Evolutionary conservation across 1,140 invertebrate species (phyloP), one percentile per base, ranked within the genome.

Genomic region (Drosophila mayri): DNA sequence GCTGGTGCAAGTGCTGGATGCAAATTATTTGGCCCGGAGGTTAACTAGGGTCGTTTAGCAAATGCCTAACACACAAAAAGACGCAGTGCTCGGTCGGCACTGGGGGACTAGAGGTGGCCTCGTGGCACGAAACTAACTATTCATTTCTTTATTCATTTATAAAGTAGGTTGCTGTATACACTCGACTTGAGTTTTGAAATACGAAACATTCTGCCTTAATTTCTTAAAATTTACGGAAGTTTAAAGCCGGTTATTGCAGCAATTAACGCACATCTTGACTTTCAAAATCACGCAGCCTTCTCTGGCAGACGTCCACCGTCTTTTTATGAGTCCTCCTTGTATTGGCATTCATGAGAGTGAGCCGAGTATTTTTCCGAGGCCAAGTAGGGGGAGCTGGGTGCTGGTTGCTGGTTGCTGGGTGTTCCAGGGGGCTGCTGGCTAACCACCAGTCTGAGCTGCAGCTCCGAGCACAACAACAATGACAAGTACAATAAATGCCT

Each of bases 401-500:
- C 9, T 41, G 61, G 61, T 12, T 41, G 8, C 8, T 18, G 25
- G 55, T 12, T 30, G 25, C 1, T 38, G 41, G 47, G 20, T 35
- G 63, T 40, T 25, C 37, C 22, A 18, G 30, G 38, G 44, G 37
- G 52, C 38, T 32, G 50, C 20, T 32, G 68, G 38, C 58, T 64
- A 60, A 62, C 61, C 57, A 54, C 71, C 71, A 60, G 84, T 60
- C 67, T 66, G 82, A 62, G 60, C 67, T 67, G 54, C 62, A 77
- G 47, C 74, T 49, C 57, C 55, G 47, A 52, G 57, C 54, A 62
- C 85, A 73, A 79, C 85, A 90, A 90, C 86, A 90, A 90, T 85
- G 85, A 85, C 85, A 90, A 90, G 85, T 90, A 90, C 85, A 90
- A 90, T 90, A 90, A 90, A 90, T 90, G 85, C 85, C 85, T 90